Evolutionary conservation across 2,888 invertebrate genomes (phyloP), one percentile per base, ranked within the genome.

Genomic region (Eupithecia insigniata): DNA sequence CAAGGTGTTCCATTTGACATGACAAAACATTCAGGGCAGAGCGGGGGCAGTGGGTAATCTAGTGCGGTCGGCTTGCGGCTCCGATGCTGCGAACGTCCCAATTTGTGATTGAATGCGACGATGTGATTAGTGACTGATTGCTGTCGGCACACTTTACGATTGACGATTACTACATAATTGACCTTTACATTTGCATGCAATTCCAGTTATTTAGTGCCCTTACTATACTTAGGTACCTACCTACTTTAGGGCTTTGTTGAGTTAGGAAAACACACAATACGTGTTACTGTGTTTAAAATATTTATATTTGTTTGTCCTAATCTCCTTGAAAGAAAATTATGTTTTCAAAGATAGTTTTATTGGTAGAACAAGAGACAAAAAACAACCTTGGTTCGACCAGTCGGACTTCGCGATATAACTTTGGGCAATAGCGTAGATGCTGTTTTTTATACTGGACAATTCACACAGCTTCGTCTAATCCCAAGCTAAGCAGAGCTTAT

Each of bases 51-150:
- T 26, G 0, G 28, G 58, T 58, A 58, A 58, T 28, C 58, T 16
- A 28, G 58, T 58, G 58, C 58, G 58, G 58, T 58, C 16, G 28
- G 28, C 16, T 28, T 58, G 28, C 58, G 58, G 58, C 26, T 7
- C 10, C 10, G 22, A 51, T 51, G 58, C 58, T 58, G 28, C 58
- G 58, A 58, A 28, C 28, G 28, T 58, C 28, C 6, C 16, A 28
- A 28, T 28, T 58, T 16, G 58, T 58, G 58, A 58, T 58, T 8
- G 58, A 28, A 58, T 28, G 14, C 28, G 58, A 28, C 28, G 58
- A 58, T 28, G 58, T 28, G 28, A 58, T 58, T 58, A 58, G 28
- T 28, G 58, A 26, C 28, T 58, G 58, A 58, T 58, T 58, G 58
- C 26, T 2, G 12, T 58, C 26, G 55, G 12, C 26, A n/a, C 51